A percentile compares a stretch with the other conserved stretches of the same genome.
Evolutionary conservation across 1,140 invertebrate genomes (phyloP).

Genomic region (Lepidurus apus): DNA sequence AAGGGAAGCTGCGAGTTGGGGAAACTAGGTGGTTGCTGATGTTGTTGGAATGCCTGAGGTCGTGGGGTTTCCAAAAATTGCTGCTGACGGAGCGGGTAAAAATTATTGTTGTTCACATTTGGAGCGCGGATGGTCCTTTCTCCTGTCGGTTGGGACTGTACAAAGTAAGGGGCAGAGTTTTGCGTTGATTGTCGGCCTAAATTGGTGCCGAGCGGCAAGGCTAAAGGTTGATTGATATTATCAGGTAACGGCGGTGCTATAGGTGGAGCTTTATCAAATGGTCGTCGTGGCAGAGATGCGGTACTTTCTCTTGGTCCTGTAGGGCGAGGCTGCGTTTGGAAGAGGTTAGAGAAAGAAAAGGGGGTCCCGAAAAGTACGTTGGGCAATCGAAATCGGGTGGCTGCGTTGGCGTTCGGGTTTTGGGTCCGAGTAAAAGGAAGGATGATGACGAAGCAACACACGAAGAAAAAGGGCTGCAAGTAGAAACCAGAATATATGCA

Average conservation of each 20-base stretch:
- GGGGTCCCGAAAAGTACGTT: background rate
- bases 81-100: background rate
- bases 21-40: background rate
- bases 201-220: background rate
- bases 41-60: background rate
- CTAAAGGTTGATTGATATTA: background rate
- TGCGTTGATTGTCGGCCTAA: background rate
- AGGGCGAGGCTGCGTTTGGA: background rate
- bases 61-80: background rate
- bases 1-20: background rate
- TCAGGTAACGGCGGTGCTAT: background rate
- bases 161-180: background rate
- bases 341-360: background rate
- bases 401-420: background rate
- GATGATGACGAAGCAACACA: background rate
- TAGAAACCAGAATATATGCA: background rate
- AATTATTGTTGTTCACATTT: background rate
- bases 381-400: background rate
- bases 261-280: background rate
- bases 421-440: background rate
- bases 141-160: background rate
- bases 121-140: background rate
- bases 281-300: background rate
- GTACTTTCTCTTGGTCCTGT: background rate
- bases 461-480: background rate